Evolutionary conservation across 1,140 invertebrate species (phyloP).

Genomic region (Scaptomyza graminum): DNA sequence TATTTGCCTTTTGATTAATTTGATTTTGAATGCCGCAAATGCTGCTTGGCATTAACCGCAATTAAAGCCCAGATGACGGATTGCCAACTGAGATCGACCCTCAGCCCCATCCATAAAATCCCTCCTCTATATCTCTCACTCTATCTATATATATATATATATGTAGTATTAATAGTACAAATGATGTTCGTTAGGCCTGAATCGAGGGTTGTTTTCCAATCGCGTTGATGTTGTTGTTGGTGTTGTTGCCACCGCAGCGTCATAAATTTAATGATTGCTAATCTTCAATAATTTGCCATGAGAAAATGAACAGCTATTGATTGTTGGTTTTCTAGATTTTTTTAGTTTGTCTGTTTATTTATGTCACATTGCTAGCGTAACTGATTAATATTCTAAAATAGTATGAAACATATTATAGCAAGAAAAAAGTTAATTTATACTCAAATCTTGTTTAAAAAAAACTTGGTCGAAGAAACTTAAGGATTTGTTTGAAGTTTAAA

Average conservation of each 20-base stretch:
- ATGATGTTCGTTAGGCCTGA: constrained; percentile 54
- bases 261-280: constrained; percentile 80
- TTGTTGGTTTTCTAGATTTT: constrained; percentile 37
- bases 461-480: no score
- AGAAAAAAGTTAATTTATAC: no score
- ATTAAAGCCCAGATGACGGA: constrained; percentile 71
- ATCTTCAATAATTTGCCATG: constrained; percentile 80
- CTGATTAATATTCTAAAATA: neutral
- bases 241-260: constrained; percentile 40
- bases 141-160: neutral
- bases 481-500: no score
- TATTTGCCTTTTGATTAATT: constrained; percentile 57
- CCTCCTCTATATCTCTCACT: constrained; percentile 1
- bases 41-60: constrained; percentile 54
- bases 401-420: no score
- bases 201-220: constrained; percentile 46
- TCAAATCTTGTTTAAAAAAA: no score
- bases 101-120: constrained; percentile 9
- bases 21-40: constrained; percentile 53
- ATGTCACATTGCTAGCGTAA: constrained; percentile 2
- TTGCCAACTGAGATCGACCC: constrained; percentile 59
- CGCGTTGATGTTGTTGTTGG: constrained; percentile 13
- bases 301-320: constrained; percentile 62
- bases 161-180: constrained; percentile 53
- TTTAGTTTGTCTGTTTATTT: constrained; percentile 56